These are phyloP conservation scores for Ochropacha duplaris DNA, from an alignment of 2,888 invertebrate species.

Conservation along the genomic window DNA sequence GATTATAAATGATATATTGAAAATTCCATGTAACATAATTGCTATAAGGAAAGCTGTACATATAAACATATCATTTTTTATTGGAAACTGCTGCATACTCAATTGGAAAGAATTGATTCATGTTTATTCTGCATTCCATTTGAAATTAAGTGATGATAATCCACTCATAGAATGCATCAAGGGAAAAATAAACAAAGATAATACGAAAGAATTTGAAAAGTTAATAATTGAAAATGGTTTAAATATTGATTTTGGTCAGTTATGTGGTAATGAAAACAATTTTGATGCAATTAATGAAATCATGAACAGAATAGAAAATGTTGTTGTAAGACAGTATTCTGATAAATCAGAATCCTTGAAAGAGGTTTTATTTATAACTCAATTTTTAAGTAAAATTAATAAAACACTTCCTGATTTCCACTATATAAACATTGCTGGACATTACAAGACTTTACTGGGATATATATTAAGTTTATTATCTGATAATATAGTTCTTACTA, in stretches of 20 bases:
- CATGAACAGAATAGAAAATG: conserved; percentile 42
- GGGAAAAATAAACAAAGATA: conserved; percentile 25
- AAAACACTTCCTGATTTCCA: conserved; percentile 15
- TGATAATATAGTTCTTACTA: conserved; percentile 37
- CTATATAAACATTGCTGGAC: conserved; percentile 30
- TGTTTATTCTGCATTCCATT: conserved; percentile 41
- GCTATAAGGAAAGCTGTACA: conserved; percentile 58
- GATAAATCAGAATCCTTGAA: conserved; percentile 51
- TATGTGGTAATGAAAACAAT: conserved; percentile 42
- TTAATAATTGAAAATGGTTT: conserved; percentile 32
- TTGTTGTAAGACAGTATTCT: conserved; percentile 56
- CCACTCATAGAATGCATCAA: conserved; percentile 33
- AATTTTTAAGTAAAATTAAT: conserved; percentile 42
- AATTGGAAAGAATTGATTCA: conserved; percentile 48
- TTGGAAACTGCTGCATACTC: conserved; percentile 49
- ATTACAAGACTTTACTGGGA: conserved; percentile 45
- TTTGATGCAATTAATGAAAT: conserved; percentile 43
- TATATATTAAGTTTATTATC: conserved; percentile 50
- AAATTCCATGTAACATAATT: conserved; percentile 64
- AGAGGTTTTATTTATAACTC: conserved; percentile 49
- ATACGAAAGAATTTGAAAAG: conserved; percentile 37
- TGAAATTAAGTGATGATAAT: conserved; percentile 30
- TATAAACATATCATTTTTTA: conserved; percentile 51
- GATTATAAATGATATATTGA: conserved; percentile 43
- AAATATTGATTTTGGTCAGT: conserved; percentile 50